phyloP scores from a whole-genome alignment of 2,113 vertebrate genomes.

The Rafetus swinhoei region DNA sequence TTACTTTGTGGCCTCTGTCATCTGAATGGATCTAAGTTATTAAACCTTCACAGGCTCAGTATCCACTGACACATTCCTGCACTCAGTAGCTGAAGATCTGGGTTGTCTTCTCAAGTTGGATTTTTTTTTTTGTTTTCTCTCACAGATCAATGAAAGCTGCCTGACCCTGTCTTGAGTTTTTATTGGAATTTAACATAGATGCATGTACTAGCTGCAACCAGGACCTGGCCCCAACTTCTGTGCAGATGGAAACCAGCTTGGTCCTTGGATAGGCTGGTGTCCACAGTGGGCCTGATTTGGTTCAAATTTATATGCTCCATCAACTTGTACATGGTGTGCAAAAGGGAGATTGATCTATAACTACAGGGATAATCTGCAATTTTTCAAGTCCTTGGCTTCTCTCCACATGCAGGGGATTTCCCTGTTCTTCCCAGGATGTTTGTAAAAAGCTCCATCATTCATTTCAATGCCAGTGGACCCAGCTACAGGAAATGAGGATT shows the following conservation, averaged over 20 bases:
- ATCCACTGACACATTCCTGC: conserved; percentile 28
- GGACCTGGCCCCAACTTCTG: not conserved
- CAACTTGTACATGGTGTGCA: not conserved
- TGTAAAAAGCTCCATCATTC: not conserved
- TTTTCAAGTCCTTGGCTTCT: not conserved
- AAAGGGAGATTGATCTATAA: not conserved
- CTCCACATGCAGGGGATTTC: not conserved
- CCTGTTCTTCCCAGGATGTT: not conserved
- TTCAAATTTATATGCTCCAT: not conserved
- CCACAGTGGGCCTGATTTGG: not conserved
- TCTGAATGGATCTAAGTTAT: conserved; percentile 6
- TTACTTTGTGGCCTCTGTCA: conserved; percentile 50
- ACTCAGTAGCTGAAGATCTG: not conserved
- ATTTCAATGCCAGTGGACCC: not conserved
- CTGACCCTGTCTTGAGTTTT: not conserved
- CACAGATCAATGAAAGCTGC: not conserved
- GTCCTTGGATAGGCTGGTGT: not conserved
- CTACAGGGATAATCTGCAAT: not conserved
- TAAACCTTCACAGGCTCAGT: conserved; percentile 32
- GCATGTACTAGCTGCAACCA: not conserved
- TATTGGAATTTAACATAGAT: no score
- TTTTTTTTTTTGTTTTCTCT: not conserved
- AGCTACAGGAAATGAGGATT: not conserved
- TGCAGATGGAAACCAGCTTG: not conserved
- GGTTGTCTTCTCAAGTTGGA: not conserved